A percentile compares a stretch with the other conserved stretches of the same genome.
Conservation (phyloP, 2,797 vertebrate species). For the Premnoplex brunnescens region DNA sequence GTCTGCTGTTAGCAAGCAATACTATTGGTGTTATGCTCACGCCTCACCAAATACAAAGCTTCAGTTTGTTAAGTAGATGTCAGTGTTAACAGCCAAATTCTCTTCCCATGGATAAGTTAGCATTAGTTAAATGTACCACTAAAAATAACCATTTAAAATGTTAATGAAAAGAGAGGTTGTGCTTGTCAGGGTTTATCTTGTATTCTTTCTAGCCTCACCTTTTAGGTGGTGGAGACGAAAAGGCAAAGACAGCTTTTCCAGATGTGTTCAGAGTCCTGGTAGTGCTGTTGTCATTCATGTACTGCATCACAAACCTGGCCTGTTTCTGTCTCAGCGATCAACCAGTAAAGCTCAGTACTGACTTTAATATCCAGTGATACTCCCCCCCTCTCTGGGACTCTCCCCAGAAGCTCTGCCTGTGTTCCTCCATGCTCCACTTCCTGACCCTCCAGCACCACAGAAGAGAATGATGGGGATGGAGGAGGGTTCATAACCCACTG, state of each 20-base stretch:
- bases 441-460: rapidly evolving
- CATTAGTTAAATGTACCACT: slow-evolving; percentile 77
- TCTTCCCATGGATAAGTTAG: slow-evolving; percentile 68
- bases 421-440: rapidly evolving
- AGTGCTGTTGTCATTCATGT: rapidly evolving
- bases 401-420: neutral
- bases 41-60: slow-evolving; percentile 47
- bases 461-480: rapidly evolving
- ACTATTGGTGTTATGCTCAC: slow-evolving; percentile 50
- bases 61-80: slow-evolving; percentile 73
- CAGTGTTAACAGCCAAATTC: slow-evolving; percentile 66
- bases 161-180: slow-evolving; percentile 56
- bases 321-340: neutral
- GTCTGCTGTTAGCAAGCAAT: slow-evolving; percentile 59
- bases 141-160: slow-evolving; percentile 72
- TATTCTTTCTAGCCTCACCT: neutral
- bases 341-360: neutral
- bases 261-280: neutral
- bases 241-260: neutral
- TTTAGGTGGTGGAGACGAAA: neutral
- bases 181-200: slow-evolving; percentile 7
- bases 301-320: neutral
- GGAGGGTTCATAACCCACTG: rapidly evolving
- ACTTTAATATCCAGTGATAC: neutral
- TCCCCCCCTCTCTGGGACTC: neutral